Conservation (phyloP, 1,140 invertebrate species). For the fruit fly (Drosophila melanogaster) region DNA sequence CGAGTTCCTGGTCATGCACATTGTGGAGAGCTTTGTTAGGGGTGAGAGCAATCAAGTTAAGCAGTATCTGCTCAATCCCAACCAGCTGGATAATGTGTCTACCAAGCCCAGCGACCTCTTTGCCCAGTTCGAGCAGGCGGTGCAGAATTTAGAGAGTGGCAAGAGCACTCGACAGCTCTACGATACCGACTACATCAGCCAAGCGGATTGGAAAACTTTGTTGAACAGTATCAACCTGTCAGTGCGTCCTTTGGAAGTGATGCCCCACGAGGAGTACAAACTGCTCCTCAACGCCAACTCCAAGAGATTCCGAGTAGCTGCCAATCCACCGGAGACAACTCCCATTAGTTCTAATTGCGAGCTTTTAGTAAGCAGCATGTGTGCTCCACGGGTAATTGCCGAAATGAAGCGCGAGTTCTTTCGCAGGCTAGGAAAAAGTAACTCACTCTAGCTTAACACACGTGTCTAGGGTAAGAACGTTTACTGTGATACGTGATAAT, state of each 20-base stretch:
- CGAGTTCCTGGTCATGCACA: conserved; percentile 76
- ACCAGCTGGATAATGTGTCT: conserved; percentile 62
- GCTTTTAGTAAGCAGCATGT: conserved; percentile 64
- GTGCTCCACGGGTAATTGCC: conserved; percentile 56
- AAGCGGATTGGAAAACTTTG: conserved; percentile 12
- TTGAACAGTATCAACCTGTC: background rate
- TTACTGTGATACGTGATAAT: conserved; percentile 66
- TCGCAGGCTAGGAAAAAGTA: conserved; percentile 27
- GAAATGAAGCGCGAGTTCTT: conserved; percentile 62
- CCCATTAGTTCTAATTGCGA: conserved; percentile 59
- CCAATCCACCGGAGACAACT: background rate
- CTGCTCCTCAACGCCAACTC: conserved; percentile 40
- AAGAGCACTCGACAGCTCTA: conserved; percentile 33
- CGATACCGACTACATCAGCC: conserved; percentile 45
- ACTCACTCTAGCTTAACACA: conserved; percentile 3
- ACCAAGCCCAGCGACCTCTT: conserved; percentile 50
- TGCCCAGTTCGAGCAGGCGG: conserved; percentile 47
- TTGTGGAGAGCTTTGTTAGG: conserved; percentile 71
- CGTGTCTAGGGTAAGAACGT: conserved; percentile 40
- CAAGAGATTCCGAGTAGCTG: background rate
- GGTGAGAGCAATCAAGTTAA: conserved; percentile 43
- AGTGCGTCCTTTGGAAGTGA: conserved; percentile 34
- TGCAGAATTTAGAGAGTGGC: conserved; percentile 26
- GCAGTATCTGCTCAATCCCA: conserved; percentile 75
- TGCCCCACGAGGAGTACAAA: conserved; percentile 46